A percentile compares a stretch with the other conserved stretches of the same genome.
phyloP scores from a whole-genome alignment of 2,888 invertebrate species.

The Leptinotarsa juncta region DNA sequence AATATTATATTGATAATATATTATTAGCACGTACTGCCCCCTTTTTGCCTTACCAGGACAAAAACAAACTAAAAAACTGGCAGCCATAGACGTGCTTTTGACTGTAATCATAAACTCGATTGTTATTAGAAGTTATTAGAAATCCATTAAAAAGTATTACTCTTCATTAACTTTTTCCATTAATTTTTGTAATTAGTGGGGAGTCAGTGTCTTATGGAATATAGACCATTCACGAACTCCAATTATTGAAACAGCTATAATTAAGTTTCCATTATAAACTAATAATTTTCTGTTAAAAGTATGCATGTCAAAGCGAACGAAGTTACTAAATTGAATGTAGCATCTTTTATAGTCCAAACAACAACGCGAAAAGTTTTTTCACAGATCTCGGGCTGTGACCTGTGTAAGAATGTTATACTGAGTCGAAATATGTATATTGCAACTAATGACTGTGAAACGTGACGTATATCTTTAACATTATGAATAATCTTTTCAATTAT shows the following conservation, averaged over 20 bases:
- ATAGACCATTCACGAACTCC: conserved; percentile 1
- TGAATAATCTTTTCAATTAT: too few relatives aligned
- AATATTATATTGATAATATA: too few relatives aligned
- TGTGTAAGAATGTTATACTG: too few relatives aligned
- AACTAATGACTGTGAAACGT: too few relatives aligned
- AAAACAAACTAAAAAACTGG: not conserved
- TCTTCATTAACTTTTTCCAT: not conserved
- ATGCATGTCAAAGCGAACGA: conserved; percentile 4
- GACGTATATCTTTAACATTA: too few relatives aligned
- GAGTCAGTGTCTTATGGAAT: not conserved
- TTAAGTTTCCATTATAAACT: conserved; percentile 14
- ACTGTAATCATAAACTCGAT: not conserved
- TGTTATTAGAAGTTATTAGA: not conserved
- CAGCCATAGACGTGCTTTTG: not conserved
- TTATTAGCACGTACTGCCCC: not conserved
- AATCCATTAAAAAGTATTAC: not conserved
- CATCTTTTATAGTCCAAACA: conserved; percentile 32
- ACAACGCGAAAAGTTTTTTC: not conserved
- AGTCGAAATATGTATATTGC: too few relatives aligned
- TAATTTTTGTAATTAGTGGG: not conserved
- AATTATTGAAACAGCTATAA: conserved; percentile 6
- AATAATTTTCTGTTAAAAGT: conserved; percentile 12
- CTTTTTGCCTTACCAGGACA: not conserved
- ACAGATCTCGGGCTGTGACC: too few relatives aligned
- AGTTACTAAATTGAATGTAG: conserved; percentile 31